Evolutionary conservation across 1,140 invertebrate species (phyloP).

Genomic region (Aphidius ervi): DNA sequence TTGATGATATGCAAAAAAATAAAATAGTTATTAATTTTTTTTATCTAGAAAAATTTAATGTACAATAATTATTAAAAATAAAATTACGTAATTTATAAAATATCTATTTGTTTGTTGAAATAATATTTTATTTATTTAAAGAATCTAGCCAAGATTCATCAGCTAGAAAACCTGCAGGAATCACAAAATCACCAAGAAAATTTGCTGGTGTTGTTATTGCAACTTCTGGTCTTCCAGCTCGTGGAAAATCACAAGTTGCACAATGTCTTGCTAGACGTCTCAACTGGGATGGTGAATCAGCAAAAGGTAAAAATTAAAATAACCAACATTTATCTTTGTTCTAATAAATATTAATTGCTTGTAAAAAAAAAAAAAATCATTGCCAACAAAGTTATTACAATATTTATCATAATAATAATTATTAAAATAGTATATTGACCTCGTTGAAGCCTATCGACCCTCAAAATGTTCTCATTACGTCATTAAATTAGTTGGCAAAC

Average conservation of each 20-base stretch:
- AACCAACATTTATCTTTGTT: too few relatives aligned
- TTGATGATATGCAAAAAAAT: too few relatives aligned
- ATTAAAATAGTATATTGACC: slow-evolving; percentile 9
- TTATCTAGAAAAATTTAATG: too few relatives aligned
- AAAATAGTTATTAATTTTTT: too few relatives aligned
- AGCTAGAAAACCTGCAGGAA: slow-evolving; percentile 23
- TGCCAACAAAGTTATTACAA: neutral
- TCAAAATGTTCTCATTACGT: slow-evolving; percentile 4
- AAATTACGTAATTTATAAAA: too few relatives aligned
- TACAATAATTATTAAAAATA: too few relatives aligned
- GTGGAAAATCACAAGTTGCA: slow-evolving; percentile 87
- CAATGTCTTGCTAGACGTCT: slow-evolving; percentile 83
- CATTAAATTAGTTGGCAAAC: neutral
- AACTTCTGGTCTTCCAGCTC: slow-evolving; percentile 85
- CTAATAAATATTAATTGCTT: slow-evolving; percentile 8
- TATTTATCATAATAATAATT: neutral
- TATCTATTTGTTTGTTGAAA: too few relatives aligned
- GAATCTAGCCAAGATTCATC: slow-evolving; percentile 34
- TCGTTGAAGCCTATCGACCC: neutral
- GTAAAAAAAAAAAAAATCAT: neutral
- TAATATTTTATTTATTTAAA: neutral
- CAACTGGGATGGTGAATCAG: slow-evolving; percentile 84
- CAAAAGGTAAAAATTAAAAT: slow-evolving; percentile 70
- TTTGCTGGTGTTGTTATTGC: slow-evolving; percentile 79
- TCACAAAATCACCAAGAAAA: slow-evolving; percentile 53